Percentiles rank a stretch among this genome's conserved stretches.
Evolutionary conservation across 2,797 vertebrate species (phyloP).

Genomic region (Neostethus bicornis): DNA sequence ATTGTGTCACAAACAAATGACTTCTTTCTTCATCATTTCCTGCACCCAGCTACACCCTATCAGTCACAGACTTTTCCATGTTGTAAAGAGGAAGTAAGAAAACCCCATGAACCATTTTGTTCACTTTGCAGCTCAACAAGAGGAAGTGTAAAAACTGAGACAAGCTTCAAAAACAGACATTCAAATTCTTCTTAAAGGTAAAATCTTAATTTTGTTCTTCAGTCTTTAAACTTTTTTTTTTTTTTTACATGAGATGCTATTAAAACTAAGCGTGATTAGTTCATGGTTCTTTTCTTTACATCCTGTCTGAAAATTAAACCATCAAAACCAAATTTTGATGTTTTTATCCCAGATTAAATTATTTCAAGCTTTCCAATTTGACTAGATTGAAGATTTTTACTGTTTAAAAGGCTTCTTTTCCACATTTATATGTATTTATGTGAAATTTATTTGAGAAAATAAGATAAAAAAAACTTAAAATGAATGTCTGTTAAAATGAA

Average conservation of each 20-base stretch:
- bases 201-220: neutral
- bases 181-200: constrained; percentile 28
- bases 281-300: too few species aligned
- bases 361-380: too few species aligned
- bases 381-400: too few species aligned
- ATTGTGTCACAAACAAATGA: neutral
- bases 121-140: neutral
- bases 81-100: constrained; percentile 66
- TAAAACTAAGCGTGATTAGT: too few species aligned
- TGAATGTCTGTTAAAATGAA: too few species aligned
- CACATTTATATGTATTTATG: too few species aligned
- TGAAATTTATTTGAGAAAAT: too few species aligned
- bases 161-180: constrained; percentile 3
- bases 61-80: constrained; percentile 41
- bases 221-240: neutral
- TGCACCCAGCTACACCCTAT: constrained; percentile 4
- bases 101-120: constrained; percentile 13
- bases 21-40: neutral
- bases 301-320: too few species aligned
- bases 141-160: constrained; percentile 45
- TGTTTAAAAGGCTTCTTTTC: too few species aligned
- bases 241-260: neutral
- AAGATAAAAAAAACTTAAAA: too few species aligned
- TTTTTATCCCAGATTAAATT: too few species aligned
- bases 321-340: too few species aligned